A percentile compares a stretch with the other conserved stretches of the same genome.
Conservation (phyloP, 2,888 invertebrate species). For the Lasioglossum malachurum region DNA sequence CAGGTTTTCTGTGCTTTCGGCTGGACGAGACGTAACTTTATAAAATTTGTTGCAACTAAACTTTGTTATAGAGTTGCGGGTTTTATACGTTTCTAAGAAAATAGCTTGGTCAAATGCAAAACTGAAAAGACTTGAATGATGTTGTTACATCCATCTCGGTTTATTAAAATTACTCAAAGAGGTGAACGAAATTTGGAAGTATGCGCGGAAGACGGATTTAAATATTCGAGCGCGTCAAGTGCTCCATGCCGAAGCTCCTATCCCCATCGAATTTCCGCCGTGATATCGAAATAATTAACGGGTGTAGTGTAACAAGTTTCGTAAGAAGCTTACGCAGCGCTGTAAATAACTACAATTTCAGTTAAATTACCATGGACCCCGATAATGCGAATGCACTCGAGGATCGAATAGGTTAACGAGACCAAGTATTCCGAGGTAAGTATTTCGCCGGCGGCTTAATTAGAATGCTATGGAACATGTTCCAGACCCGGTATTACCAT, state of each 20-base stretch:
- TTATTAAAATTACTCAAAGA: neutral
- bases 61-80: neutral
- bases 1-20: too few species aligned
- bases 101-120: too few species aligned
- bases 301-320: conserved; percentile 17
- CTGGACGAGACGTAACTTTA: too few species aligned
- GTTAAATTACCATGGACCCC: conserved; percentile 49
- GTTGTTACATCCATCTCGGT: too few species aligned
- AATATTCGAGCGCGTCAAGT: neutral
- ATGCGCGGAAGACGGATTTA: neutral
- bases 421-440: conserved; percentile 40
- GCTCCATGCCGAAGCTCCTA: neutral
- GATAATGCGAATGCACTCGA: conserved; percentile 49
- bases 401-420: conserved; percentile 39
- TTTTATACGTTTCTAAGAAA: neutral
- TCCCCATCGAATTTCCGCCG: neutral
- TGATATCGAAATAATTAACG: conserved; percentile 43
- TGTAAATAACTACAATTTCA: conserved; percentile 46
- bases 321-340: conserved; percentile 39
- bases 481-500: conserved; percentile 32
- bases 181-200: neutral
- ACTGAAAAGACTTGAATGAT: too few species aligned
- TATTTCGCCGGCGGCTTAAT: conserved; percentile 45
- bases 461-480: conserved; percentile 44
- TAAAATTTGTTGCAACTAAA: too few species aligned